These are phyloP conservation scores for Papilio aristodemus DNA, from an alignment of 1,140 invertebrate species.

Conservation along the genomic window DNA sequence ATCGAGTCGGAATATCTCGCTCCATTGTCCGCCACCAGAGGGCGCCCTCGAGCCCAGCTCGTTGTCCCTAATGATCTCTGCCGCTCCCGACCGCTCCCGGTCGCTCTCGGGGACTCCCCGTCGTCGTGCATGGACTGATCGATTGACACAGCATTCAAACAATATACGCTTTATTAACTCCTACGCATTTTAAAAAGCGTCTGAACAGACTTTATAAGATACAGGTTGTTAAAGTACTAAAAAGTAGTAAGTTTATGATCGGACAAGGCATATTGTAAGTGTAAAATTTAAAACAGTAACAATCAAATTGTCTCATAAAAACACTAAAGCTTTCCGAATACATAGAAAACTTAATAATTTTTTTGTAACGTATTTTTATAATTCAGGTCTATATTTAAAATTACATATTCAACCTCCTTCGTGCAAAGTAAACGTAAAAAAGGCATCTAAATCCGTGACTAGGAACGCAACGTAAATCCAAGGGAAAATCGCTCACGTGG, in stretches of 20 bases:
- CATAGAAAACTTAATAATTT: no score
- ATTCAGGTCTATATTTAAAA: not conserved
- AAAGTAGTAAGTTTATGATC: no score
- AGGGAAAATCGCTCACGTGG: constrained; percentile 26
- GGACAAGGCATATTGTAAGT: no score
- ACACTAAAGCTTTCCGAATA: no score
- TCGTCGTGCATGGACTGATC: not conserved
- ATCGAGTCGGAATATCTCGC: not conserved
- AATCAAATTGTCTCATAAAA: no score
- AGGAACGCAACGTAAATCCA: constrained; percentile 17
- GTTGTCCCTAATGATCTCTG: constrained; percentile 5
- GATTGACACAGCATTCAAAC: constrained; percentile 1
- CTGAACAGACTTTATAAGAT: no score
- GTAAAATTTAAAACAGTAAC: no score
- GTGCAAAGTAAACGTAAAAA: constrained; percentile 20
- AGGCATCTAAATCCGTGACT: constrained; percentile 4
- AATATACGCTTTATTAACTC: not conserved
- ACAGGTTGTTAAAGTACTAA: no score
- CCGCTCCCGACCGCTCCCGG: not conserved
- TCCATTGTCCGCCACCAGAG: constrained; percentile 25
- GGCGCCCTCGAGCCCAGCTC: constrained; percentile 1
- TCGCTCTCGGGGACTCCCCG: not conserved
- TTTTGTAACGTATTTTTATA: not conserved
- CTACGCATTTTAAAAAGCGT: not conserved
- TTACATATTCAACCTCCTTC: constrained; percentile 24